These are phyloP conservation scores for Mystacornis crossleyi DNA, from an alignment of 2,113 vertebrate species.

Conservation along the genomic window DNA sequence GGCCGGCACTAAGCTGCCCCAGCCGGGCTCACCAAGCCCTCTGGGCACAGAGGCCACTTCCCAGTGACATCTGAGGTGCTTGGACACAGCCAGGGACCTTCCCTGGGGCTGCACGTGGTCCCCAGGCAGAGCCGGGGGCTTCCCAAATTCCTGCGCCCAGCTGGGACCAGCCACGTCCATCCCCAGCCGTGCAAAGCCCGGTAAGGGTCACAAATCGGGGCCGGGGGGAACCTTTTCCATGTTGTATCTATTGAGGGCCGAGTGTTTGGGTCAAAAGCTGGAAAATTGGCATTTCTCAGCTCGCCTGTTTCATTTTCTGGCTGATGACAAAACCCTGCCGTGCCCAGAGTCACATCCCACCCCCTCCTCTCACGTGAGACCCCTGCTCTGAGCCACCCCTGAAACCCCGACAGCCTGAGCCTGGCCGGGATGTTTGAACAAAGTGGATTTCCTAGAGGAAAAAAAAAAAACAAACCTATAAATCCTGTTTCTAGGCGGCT, in stretches of 20 bases:
- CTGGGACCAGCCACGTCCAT: neutral
- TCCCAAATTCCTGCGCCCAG: neutral
- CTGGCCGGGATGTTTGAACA: neutral
- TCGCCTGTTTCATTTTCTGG: neutral
- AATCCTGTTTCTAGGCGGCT: neutral
- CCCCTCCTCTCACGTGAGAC: neutral
- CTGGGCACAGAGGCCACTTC: neutral
- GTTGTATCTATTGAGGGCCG: accelerated
- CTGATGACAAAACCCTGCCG: neutral
- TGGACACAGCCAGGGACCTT: neutral
- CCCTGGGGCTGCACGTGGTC: neutral
- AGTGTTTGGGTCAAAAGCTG: neutral
- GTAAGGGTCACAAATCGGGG: accelerated
- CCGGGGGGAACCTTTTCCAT: accelerated
- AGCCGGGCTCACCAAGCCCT: neutral
- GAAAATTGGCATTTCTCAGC: neutral
- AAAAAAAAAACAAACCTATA: neutral
- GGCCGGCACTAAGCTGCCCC: no score
- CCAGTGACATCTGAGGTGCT: neutral
- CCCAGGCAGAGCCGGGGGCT: neutral
- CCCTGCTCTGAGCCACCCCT: neutral
- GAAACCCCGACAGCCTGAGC: neutral
- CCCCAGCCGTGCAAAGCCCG: accelerated
- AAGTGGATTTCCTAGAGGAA: neutral
- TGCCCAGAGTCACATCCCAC: neutral